Percentiles rank a stretch among this genome's conserved stretches.
Evolutionary conservation across 2,888 invertebrate species (phyloP).

Genomic region (Amiota minor): DNA sequence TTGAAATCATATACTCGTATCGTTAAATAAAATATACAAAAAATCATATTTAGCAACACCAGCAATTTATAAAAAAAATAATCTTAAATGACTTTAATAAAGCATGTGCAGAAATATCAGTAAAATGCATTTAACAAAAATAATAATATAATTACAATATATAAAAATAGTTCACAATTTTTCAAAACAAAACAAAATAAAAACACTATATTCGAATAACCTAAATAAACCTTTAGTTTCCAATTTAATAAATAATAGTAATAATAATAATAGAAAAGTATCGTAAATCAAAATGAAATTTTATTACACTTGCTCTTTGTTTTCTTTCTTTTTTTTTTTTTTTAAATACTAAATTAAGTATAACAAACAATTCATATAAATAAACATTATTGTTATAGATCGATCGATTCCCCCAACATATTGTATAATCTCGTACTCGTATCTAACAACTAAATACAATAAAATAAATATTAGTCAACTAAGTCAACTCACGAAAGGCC

Average conservation of each 20-base stretch:
- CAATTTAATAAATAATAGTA: neutral
- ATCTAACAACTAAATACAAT: no score
- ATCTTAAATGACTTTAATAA: neutral
- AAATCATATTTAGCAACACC: neutral
- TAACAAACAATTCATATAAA: neutral
- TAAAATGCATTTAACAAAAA: conserved; percentile 15
- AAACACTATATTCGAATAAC: neutral
- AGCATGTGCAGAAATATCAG: conserved; percentile 5
- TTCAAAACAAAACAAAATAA: neutral
- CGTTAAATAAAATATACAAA: conserved; percentile 7
- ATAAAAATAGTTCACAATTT: neutral
- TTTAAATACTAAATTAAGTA: neutral
- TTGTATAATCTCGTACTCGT: no score
- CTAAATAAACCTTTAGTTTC: neutral
- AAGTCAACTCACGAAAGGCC: conserved; percentile 14
- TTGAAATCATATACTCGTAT: conserved; percentile 15
- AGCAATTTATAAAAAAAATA: neutral
- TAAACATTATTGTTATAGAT: neutral
- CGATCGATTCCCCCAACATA: no score
- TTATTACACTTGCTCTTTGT: no score
- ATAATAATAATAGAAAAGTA: neutral
- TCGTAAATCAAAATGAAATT: no score
- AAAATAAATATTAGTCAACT: neutral
- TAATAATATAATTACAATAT: neutral
- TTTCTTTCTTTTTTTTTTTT: no score